Conservation (phyloP, 2,113 vertebrate genomes). For the Gymnogyps californianus region DNA sequence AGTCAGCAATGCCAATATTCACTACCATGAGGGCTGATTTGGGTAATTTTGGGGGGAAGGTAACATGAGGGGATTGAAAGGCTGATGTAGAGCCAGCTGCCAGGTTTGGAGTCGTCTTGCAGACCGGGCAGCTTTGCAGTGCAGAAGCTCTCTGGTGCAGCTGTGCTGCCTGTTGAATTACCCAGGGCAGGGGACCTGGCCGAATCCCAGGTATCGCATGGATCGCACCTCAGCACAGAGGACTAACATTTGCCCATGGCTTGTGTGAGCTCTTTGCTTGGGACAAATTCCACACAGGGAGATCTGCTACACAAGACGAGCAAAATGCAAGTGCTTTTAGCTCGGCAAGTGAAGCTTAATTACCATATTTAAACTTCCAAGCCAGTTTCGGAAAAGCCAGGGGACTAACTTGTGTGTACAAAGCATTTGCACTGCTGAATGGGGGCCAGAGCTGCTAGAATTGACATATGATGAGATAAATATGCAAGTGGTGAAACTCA, state of each 20-base stretch:
- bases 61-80: neutral
- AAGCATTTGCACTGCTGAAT: neutral
- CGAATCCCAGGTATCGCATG: fast-evolving
- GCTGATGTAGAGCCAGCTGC: neutral
- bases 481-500: neutral
- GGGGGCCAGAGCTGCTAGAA: neutral
- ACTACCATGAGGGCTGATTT: neutral
- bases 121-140: neutral
- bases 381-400: neutral
- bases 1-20: neutral
- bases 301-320: neutral
- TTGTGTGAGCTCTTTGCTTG: neutral
- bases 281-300: neutral
- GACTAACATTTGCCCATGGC: neutral
- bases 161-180: neutral
- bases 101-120: neutral
- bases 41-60: neutral
- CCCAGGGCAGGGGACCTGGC: neutral
- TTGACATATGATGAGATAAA: neutral
- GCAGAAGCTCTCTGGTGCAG: neutral
- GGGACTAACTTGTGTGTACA: fast-evolving
- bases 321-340: neutral
- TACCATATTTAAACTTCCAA: neutral
- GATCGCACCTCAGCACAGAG: neutral
- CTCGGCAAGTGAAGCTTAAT: neutral